phyloP scores from a whole-genome alignment of 1,140 invertebrate species.

The Aethina tumida region DNA sequence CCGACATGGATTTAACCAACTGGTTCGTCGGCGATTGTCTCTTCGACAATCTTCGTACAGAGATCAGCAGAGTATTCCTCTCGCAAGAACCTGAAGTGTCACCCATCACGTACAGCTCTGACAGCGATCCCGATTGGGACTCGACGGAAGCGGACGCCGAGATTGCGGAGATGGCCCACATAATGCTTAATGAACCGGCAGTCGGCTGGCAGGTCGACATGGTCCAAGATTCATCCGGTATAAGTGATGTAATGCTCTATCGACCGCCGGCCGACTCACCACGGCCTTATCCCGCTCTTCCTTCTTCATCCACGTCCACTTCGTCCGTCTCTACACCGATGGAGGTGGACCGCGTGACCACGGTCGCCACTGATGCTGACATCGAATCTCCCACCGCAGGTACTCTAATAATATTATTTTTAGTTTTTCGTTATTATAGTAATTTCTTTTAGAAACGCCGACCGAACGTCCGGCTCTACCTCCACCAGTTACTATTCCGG shows the following conservation, averaged over 20 bases:
- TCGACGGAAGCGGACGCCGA: constrained; percentile 38
- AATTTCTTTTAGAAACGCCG: constrained; percentile 6
- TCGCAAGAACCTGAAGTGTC: constrained; percentile 45
- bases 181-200: constrained; percentile 6
- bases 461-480: constrained; percentile 34
- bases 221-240: constrained; percentile 11
- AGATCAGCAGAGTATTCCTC: constrained; percentile 54
- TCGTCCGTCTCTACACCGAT: constrained; percentile 2
- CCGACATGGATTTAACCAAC: constrained; percentile 55
- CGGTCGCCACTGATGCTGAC: background rate
- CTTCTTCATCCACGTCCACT: constrained; percentile 6
- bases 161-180: constrained; percentile 21
- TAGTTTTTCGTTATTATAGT: constrained; percentile 3
- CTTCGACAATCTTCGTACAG: constrained; percentile 66
- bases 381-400: too few species aligned
- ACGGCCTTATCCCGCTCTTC: background rate
- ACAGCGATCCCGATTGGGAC: constrained; percentile 55
- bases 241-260: constrained; percentile 14
- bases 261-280: constrained; percentile 18
- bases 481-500: constrained; percentile 36
- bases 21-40: constrained; percentile 72
- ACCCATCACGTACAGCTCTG: constrained; percentile 43
- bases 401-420: too few species aligned
- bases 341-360: constrained; percentile 8
- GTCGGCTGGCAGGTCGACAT: constrained; percentile 8